A percentile compares a stretch with the other conserved stretches of the same genome.
phyloP scores from a whole-genome alignment of 2,113 vertebrate species.

The Charadrius vociferus region DNA sequence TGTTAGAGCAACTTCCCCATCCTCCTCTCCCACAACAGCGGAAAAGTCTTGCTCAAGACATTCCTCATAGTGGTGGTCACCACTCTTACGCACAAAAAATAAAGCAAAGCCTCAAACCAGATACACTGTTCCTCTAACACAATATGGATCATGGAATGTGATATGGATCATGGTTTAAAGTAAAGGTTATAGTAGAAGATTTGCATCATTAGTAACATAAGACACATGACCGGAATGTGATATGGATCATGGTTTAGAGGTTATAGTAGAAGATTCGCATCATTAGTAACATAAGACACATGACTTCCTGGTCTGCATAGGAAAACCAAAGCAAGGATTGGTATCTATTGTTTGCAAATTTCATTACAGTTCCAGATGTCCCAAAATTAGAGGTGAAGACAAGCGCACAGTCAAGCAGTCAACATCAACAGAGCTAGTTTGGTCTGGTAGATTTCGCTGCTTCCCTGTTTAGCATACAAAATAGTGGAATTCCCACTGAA shows the following conservation, averaged over 20 bases:
- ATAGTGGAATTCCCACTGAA: background rate
- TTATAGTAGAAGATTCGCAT: background rate
- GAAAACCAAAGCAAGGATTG: background rate
- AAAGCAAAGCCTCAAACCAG: background rate
- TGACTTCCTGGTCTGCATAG: background rate
- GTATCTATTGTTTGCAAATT: background rate
- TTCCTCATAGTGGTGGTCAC: background rate
- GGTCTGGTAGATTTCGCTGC: background rate
- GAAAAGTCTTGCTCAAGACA: background rate
- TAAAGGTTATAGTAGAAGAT: background rate
- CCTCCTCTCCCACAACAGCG: background rate
- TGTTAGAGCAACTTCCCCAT: background rate
- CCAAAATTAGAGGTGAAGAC: background rate
- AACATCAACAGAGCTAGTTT: background rate
- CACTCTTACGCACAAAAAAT: background rate
- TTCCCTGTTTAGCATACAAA: background rate
- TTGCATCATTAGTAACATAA: background rate
- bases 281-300: background rate
- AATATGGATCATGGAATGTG: background rate
- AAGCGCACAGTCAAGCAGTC: background rate
- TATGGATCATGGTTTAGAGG: background rate
- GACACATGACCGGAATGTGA: background rate
- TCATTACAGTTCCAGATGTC: background rate
- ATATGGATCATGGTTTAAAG: background rate
- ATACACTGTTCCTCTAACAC: background rate